phyloP scores from a whole-genome alignment of 2,113 vertebrate genomes.

The Castor canadensis region DNA sequence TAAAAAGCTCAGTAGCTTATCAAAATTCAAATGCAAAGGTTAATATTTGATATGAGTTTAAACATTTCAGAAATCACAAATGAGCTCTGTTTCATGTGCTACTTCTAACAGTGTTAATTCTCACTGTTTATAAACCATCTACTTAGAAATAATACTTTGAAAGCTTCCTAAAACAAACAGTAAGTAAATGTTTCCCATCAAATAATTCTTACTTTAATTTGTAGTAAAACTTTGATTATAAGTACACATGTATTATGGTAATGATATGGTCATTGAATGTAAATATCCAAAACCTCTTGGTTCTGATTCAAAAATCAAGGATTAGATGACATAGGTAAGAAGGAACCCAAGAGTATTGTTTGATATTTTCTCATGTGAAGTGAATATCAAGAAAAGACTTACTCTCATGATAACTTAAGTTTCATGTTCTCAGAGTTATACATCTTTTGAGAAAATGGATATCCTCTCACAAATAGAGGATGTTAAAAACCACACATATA shows the following conservation, averaged over 20 bases:
- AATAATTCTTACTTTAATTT: not conserved
- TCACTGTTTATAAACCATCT: not conserved
- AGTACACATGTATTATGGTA: not conserved
- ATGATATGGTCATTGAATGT: not conserved
- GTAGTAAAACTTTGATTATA: not conserved
- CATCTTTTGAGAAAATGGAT: constrained; percentile 19
- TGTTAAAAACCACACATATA: not conserved
- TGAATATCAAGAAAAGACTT: not conserved
- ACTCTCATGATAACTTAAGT: not conserved
- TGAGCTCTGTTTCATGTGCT: not conserved
- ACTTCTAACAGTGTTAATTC: not conserved
- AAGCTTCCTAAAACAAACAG: not conserved
- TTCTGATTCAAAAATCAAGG: not conserved
- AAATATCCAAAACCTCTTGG: not conserved
- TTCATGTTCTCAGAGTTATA: not conserved
- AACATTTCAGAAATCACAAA: not conserved
- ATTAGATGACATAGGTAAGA: not conserved
- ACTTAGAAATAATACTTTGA: not conserved
- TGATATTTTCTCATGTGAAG: not conserved
- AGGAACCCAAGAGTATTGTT: too few species aligned
- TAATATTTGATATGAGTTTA: not conserved
- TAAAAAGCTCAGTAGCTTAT: not conserved
- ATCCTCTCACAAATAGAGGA: not conserved
- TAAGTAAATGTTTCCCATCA: not conserved
- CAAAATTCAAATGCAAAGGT: constrained; percentile 6